phyloP scores from a whole-genome alignment of 1,140 invertebrate genomes.

The Platorchestia sp. region DNA sequence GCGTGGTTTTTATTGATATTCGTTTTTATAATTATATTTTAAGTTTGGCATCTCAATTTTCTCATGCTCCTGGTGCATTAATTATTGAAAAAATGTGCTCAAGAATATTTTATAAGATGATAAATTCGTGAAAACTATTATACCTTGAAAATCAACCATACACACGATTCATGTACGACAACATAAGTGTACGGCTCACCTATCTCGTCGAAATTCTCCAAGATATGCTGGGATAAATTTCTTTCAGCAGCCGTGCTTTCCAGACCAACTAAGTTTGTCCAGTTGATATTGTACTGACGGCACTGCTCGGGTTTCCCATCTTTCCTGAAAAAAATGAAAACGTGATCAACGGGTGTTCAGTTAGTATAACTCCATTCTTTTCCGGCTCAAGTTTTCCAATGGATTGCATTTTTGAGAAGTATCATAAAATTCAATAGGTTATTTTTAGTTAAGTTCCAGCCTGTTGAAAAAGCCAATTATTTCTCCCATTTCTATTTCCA shows the following conservation, averaged over 20 bases:
- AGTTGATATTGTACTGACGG: neutral
- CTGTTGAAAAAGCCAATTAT: too few relatives aligned
- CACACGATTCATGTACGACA: too few relatives aligned
- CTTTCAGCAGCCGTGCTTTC: neutral
- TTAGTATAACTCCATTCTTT: neutral
- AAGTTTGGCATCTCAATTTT: neutral
- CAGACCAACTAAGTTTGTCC: neutral
- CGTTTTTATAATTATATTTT: too few relatives aligned
- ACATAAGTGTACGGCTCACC: neutral
- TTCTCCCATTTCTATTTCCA: too few relatives aligned
- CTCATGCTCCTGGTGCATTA: neutral
- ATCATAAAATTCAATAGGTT: neutral
- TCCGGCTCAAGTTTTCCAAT: neutral
- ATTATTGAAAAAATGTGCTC: neutral
- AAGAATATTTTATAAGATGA: neutral
- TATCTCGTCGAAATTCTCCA: neutral
- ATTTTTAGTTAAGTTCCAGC: too few relatives aligned
- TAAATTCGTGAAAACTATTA: neutral
- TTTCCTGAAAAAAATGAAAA: neutral
- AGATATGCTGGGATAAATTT: neutral
- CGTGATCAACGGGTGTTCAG: neutral
- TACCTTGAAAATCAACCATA: neutral
- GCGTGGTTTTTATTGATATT: too few relatives aligned
- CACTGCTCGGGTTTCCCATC: conserved; percentile 8
- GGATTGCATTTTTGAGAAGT: neutral